Conservation (phyloP, 2,113 vertebrate genomes). For the Aphelocoma coerulescens region DNA sequence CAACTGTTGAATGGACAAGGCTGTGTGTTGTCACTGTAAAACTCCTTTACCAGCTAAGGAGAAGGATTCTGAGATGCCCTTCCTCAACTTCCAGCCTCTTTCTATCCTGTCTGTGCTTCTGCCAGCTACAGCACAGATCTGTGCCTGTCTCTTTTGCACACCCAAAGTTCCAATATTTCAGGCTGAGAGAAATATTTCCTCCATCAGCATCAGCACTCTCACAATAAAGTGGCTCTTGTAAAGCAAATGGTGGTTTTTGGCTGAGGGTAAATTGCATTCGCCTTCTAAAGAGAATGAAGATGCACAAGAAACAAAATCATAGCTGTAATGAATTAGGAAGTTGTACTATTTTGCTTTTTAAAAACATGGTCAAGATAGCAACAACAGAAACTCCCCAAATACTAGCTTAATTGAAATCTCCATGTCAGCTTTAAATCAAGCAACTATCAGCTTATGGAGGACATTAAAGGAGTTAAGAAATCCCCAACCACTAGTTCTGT, state of each 20-base stretch:
- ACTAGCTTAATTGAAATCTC: not conserved
- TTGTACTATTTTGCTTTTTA: not conserved
- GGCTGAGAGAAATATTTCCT: not conserved
- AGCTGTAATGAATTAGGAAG: not conserved
- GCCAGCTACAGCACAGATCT: not conserved
- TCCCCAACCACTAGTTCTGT: not conserved
- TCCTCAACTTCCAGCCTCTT: not conserved
- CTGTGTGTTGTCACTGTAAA: not conserved
- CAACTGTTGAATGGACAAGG: not conserved
- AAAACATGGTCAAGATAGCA: not conserved
- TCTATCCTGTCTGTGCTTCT: not conserved
- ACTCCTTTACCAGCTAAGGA: not conserved
- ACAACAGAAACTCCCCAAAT: not conserved
- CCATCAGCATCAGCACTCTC: not conserved
- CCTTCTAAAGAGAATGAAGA: not conserved
- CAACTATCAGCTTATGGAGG: not conserved
- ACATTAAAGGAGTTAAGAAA: not conserved
- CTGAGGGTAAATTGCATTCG: not conserved
- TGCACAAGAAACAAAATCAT: not conserved
- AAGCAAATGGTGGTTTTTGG: not conserved
- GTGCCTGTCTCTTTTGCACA: not conserved
- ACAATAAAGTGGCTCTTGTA: not conserved
- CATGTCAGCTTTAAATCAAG: not conserved
- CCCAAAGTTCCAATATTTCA: not conserved
- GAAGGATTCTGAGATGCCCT: not conserved